Percentiles rank a stretch among this genome's conserved stretches.
phyloP scores from a whole-genome alignment of 2,888 invertebrate species.

The Chorisops tibialis region DNA sequence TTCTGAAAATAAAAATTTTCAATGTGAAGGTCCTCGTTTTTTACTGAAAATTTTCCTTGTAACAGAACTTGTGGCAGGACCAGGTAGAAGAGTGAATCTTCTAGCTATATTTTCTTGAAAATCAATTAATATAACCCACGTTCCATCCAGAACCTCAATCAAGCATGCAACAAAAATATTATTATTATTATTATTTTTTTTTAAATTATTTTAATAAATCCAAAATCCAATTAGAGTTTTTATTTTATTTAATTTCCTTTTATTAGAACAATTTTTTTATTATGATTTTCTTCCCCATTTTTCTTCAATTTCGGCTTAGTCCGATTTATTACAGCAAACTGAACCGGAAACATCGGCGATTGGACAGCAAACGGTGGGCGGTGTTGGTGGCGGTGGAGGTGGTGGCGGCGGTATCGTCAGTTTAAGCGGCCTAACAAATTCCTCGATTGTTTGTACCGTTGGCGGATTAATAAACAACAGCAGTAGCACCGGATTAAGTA shows the following conservation, averaged over 20 bases:
- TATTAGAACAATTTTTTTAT: slow-evolving; percentile 1
- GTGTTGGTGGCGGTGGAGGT: slow-evolving; percentile 50
- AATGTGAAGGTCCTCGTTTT: too few species aligned
- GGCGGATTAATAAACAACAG: background rate
- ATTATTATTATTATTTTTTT: too few species aligned
- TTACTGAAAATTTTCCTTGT: too few species aligned
- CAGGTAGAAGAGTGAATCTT: too few species aligned
- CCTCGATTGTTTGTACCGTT: slow-evolving; percentile 8
- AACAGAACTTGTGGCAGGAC: too few species aligned
- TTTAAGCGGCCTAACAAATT: slow-evolving; percentile 30
- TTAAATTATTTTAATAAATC: too few species aligned
- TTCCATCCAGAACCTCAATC: background rate
- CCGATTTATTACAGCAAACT: slow-evolving; percentile 61
- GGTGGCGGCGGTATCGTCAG: slow-evolving; percentile 39
- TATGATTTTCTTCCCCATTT: slow-evolving; percentile 6
- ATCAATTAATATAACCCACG: too few species aligned
- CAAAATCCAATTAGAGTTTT: background rate
- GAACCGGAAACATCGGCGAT: slow-evolving; percentile 54
- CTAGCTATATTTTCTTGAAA: too few species aligned
- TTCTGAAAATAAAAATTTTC: too few species aligned
- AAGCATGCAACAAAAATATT: slow-evolving; percentile 1
- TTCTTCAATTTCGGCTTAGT: slow-evolving; percentile 45
- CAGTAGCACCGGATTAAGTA: slow-evolving; percentile 8
- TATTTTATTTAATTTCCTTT: slow-evolving; percentile 16
- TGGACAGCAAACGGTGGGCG: slow-evolving; percentile 36